A percentile compares a stretch with the other conserved stretches of the same genome.
phyloP scores from a whole-genome alignment of 2,888 invertebrate genomes.

The Coremacera marginata region DNA sequence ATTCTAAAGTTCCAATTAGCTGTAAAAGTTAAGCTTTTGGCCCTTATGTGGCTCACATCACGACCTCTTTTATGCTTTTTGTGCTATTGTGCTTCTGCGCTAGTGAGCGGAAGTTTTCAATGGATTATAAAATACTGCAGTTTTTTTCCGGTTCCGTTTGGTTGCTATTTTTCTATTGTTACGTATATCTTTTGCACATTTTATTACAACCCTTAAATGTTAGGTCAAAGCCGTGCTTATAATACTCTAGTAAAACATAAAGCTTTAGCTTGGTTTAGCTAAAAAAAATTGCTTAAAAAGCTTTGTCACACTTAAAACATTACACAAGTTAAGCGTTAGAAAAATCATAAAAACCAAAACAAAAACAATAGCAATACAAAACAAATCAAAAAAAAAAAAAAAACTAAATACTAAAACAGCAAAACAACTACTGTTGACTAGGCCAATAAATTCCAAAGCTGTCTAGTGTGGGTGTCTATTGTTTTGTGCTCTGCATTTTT shows the following conservation, averaged over 20 bases:
- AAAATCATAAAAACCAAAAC: background rate
- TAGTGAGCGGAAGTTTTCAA: background rate
- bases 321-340: no score
- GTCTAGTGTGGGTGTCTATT: slow-evolving; percentile 17
- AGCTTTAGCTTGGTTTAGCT: no score
- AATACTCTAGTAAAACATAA: no score
- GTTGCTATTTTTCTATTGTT: no score
- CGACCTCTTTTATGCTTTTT: background rate
- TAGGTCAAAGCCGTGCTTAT: no score
- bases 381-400: background rate
- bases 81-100: slow-evolving; percentile 1
- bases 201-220: no score
- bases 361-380: background rate
- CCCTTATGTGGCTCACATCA: no score
- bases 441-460: background rate
- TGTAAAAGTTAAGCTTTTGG: background rate
- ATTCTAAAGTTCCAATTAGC: no score
- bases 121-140: background rate
- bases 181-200: no score
- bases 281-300: no score
- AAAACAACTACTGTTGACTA: background rate
- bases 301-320: no score
- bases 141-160: background rate
- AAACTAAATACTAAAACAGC: no score
- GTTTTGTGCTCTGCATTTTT: background rate